Evolutionary conservation across 2,888 invertebrate genomes (phyloP), one percentile per base, ranked within the genome.

Genomic region (Hoplodrina ambigua): DNA sequence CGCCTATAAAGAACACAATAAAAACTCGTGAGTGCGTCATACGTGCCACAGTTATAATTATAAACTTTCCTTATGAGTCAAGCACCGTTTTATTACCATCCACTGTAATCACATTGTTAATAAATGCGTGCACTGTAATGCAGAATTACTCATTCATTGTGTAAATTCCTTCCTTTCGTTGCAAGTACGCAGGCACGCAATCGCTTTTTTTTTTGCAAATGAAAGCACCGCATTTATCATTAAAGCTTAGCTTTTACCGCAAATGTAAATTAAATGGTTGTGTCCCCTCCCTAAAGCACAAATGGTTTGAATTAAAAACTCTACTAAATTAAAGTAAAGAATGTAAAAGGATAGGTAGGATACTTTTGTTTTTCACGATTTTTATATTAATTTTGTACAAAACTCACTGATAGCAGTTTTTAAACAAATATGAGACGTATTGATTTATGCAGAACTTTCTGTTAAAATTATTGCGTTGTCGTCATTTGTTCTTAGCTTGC

Each of bases 211-310:
- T 67, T 54, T 80, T 75, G 60, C 69, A 54, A 68, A 55, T 60
- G 20, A 62, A 68, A 64, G 57, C 60, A 75, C 61, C 72, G 60
- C 79, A 80, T 77, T 71, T 79, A 77, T 78, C 82, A 82, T 79
- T 81, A 60, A 68, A 85, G 75, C 79, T 80, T 74, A 73, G 78
- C 76, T 79, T 80, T 82, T 69, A 69, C 82, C 81, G 72, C 82
- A 81, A 86, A 86, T 86, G 86, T 85, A 88, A 87, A 88, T 88
- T 80, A 85, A 85, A 88, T 74, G 82, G 82, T 57, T 60, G 60
- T 54, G 80, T 69, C 84, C 81, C 79, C 72, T 73, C 71, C 73
- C 63, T 72, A 70, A 80, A 67, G 63, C 73, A 72, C 80, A 84
- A 84, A 81, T 75, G 80, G 76, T 69, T 74, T 69, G 61, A 73